Evolutionary conservation across 2,797 vertebrate genomes (phyloP).

Genomic region (Lutjanus argentimaculatus): DNA sequence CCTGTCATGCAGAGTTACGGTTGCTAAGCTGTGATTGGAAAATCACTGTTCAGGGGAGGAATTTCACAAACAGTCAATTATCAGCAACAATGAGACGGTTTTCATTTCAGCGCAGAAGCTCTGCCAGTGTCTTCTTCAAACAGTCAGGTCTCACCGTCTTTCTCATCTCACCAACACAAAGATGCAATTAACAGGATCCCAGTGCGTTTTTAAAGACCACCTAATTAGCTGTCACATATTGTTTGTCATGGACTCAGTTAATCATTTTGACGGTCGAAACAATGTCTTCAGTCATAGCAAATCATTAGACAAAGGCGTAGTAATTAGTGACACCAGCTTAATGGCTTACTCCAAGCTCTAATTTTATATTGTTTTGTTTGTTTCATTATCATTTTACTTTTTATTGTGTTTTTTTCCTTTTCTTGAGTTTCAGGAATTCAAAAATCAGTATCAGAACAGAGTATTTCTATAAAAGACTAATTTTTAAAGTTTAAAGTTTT

Average conservation of each 20-base stretch:
- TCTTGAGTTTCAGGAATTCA: not conserved
- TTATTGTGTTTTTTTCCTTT: not conserved
- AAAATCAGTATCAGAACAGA: not conserved
- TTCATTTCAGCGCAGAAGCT: slow-evolving; percentile 6
- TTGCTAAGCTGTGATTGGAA: not conserved
- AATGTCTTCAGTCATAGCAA: slow-evolving; percentile 51
- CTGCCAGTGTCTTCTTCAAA: not conserved
- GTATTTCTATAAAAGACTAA: not conserved
- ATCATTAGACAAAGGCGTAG: slow-evolving; percentile 53
- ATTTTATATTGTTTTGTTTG: slow-evolving; percentile 24
- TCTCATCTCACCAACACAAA: slow-evolving; percentile 43
- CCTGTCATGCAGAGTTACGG: not conserved
- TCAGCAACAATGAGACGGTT: slow-evolving; percentile 15
- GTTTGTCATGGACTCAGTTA: slow-evolving; percentile 62
- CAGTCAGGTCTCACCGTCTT: slow-evolving; percentile 3
- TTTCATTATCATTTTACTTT: slow-evolving; percentile 15
- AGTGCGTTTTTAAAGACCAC: slow-evolving; percentile 49
- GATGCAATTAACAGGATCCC: slow-evolving; percentile 49
- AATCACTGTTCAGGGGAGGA: not conserved
- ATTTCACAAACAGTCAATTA: slow-evolving; percentile 18
- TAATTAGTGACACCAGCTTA: slow-evolving; percentile 54
- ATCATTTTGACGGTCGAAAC: slow-evolving; percentile 55
- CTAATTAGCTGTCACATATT: slow-evolving; percentile 67
- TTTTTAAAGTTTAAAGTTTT: not conserved
- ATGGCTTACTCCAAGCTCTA: slow-evolving; percentile 28